Evolutionary conservation across 1,140 invertebrate species (phyloP), one percentile per base, ranked within the genome.

Genomic region (Apis laboriosa): DNA sequence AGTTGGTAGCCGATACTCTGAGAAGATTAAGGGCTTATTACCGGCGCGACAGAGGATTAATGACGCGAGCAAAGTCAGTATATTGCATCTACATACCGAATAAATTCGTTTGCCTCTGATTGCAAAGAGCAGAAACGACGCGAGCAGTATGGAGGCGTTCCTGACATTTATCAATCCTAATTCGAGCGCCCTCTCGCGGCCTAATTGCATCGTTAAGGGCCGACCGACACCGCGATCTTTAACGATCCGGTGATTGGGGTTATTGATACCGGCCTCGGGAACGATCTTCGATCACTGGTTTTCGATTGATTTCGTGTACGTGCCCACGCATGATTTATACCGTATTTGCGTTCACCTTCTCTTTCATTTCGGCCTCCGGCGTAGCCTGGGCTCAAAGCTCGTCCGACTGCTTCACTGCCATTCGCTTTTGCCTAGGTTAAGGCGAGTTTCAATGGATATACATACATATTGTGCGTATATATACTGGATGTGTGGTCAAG

Each of bases 1-100:
- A 3, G n/a, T 49, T 83, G 66, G 84, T 87, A 86, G 86, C 75
- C 28, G n/a, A n/a, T 43, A 19, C 28, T 49, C 72, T 72, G 15
- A 55, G 68, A 75, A 86, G 86, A 86, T 87, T 87, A 86, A 87
- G 60, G 84, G 75, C 86, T 87, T 87, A 87, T 87, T 87, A 87
- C 84, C 56, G 63, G 71, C 73, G 71, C 53, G 86, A 86, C 86
- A 77, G 84, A 72, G 71, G 85, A 86, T 87, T 87, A 86, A 87
- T 87, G 71, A 86, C 60, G 55, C 72, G 76, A 19, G 43, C 64
- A 70, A 71, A 53, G 63, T 49, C 72, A 61, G 75, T 87, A 67
- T 79, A 75, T 82, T 56, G 61, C 80, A 58, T 60, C 75, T 55
- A 51, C 71, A 71, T 64, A 43, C 60, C 64, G 82, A 83, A 84